A percentile compares a stretch with the other conserved stretches of the same genome.
Evolutionary conservation across 2,888 invertebrate species (phyloP).

Genomic region (Eilema griseolum): DNA sequence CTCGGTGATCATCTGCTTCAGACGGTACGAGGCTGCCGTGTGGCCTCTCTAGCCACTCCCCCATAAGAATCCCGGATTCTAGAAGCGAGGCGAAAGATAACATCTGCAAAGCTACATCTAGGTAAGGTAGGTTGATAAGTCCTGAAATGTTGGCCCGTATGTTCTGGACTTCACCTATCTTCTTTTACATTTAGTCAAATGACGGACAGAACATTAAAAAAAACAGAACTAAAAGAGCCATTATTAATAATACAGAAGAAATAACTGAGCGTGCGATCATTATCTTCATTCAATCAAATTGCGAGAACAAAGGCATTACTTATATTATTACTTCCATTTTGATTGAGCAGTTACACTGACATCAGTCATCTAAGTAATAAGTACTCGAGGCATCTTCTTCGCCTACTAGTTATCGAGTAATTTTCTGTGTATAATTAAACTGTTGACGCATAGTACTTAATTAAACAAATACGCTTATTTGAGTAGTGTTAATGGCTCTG

Average conservation of each 20-base stretch:
- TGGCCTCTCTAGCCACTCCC: too few relatives aligned
- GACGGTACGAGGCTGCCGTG: too few relatives aligned
- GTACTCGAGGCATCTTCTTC: conserved; percentile 1
- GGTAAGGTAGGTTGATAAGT: too few relatives aligned
- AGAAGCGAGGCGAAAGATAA: too few relatives aligned
- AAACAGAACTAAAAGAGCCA: background rate
- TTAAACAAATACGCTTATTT: conserved; percentile 30
- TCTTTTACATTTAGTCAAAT: too few relatives aligned
- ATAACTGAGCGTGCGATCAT: background rate
- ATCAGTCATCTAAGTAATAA: conserved; percentile 14
- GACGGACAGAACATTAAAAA: too few relatives aligned
- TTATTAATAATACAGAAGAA: background rate
- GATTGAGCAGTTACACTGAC: background rate
- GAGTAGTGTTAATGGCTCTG: conserved; percentile 15
- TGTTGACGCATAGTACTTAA: conserved; percentile 36
- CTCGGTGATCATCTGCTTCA: too few relatives aligned
- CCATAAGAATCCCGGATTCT: too few relatives aligned
- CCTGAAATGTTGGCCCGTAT: too few relatives aligned
- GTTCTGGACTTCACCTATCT: too few relatives aligned
- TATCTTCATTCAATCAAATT: conserved; percentile 6
- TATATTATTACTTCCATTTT: conserved; percentile 13
- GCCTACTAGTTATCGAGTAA: conserved; percentile 31
- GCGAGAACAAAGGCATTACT: conserved; percentile 7
- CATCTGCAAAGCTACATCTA: too few relatives aligned
- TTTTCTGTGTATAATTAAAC: conserved; percentile 44